Base-by-base conservation (phyloP, 2,113 vertebrate species). In the Limnothrissa miodon region DNA sequence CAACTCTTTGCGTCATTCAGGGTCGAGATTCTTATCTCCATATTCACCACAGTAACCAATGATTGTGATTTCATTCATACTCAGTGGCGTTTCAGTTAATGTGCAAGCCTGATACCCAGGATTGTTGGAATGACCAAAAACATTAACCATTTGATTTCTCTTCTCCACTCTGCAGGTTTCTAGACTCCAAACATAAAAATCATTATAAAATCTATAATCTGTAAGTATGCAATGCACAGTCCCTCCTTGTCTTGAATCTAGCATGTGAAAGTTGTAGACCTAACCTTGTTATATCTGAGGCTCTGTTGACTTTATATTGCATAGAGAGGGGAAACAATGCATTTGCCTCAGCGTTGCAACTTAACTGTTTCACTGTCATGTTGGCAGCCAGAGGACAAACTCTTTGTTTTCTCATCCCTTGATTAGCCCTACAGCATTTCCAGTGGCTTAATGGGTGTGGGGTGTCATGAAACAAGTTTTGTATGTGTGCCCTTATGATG, bases 161-260 rank as follows among this genome's bases (percentile, higher is more conserved):
- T 79, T 81, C 83, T 86, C 87, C 85, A 87, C 90, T 90, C 36
- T 89, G 53, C 91, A 99, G 98, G 94, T 99, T 99, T 95, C 93
- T 99, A 91, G 98, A 99, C 92, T 97, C 96, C 78, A 99, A 99
- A 90, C 98, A 99, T 96, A 99, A 98, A 97, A 97, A 98, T 93
- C 96, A 97, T 96, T 99, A 99, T 92, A 99, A 99, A 95, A 99
- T 99, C 95, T 99, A 99, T 96, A 99, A 99, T 94, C 96, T 99
- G 98, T 98, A 95, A 98, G 97, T 98, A 95, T 81, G 56, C 59
- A 39, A 80, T 70, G 83, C 62, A 23, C 56, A 21, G 0, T 7
- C 2, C 46, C 8, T 48, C 46, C 46, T 48, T 11, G 46, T 48
- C 6, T 23, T 56, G 51, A 56, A 56, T 19, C 51, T 56, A 1